These are phyloP conservation scores for Noctilio leporinus DNA, from an alignment of 2,113 vertebrate species.

Conservation along the genomic window DNA sequence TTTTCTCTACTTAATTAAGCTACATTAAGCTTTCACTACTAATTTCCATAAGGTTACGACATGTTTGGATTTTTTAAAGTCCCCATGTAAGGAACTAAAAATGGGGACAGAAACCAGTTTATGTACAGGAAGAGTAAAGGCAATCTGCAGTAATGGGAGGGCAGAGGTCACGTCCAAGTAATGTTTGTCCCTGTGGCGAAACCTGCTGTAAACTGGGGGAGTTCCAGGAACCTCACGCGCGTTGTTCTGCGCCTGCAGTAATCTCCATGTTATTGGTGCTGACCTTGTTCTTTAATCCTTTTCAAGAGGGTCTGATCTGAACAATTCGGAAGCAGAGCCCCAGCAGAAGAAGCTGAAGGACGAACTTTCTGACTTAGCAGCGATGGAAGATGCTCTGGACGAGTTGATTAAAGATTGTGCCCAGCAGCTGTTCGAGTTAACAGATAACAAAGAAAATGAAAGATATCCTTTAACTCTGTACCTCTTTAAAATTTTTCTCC, in stretches of 20 bases:
- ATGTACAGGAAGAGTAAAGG: neutral
- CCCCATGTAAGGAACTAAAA: neutral
- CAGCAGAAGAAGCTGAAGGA: conserved; percentile 76
- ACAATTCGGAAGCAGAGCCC: conserved; percentile 61
- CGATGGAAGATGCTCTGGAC: conserved; percentile 91
- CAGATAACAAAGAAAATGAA: conserved; percentile 84
- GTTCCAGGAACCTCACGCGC: neutral
- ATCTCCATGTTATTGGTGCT: neutral
- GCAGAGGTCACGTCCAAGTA: accelerated
- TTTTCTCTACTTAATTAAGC: neutral
- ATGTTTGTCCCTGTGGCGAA: neutral
- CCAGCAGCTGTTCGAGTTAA: conserved; percentile 88
- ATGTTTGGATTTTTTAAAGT: neutral
- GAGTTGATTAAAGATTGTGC: conserved; percentile 89
- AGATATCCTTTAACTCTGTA: conserved; percentile 87
- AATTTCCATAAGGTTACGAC: neutral
- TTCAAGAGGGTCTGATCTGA: conserved; percentile 81
- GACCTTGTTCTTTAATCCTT: neutral
- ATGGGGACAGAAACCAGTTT: neutral
- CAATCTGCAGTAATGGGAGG: neutral
- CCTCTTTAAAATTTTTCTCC: neutral
- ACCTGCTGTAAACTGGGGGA: neutral
- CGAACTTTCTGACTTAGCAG: conserved; percentile 85
- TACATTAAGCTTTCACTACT: neutral
- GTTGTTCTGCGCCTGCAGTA: neutral